Base-by-base conservation (phyloP, 2,797 vertebrate genomes). In the Psittacula echo region DNA sequence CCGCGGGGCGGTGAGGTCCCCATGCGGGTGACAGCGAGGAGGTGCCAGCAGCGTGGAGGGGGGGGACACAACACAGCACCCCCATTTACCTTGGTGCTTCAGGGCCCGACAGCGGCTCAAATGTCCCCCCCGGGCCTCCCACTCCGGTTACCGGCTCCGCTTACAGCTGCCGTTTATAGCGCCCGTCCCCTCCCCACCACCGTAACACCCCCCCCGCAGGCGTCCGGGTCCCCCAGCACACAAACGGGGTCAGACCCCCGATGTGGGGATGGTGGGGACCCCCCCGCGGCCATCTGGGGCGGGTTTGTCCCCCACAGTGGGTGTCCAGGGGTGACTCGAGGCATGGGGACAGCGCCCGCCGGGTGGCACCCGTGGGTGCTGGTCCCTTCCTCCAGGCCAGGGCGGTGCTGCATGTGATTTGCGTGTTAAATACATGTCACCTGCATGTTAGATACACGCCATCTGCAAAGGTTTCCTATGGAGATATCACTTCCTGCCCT, bases 161-260 rank as follows among this genome's bases (percentile, higher is more conserved):
- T 95, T 95, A 39, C 95, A 94, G 91, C 93, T 90, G 94, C 95
- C 48, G 71, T 94, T 94, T 95, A 95, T 94, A 96, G 93, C 62
- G 81, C 94, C 91, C 12, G 1, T 23, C 78, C 70, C 26, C 65
- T 78, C 92, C 50, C 62, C 81, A 74, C 6, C 34, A 3, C 82
- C 78, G 45, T 56, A n/a, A 23, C 37, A 16, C 34, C 53, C 32
- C 39, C 23, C 41, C 10, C 30, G 3, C 20, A 13, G 16, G 8
- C 4, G 5, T 4, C 51, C 2, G 5, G 32, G 24, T 37, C 75
- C 74, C 70, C 65, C 50, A 0, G 37, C 72, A 27, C 42, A 26
- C 7, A 68, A 0, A 14, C 11, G 24, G 41, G 32, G 12, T 29
- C 54, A 2, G 2, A 24, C 12, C 14, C 65, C 44, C 66, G 2